These are phyloP conservation scores for Macrotis lagotis DNA, from an alignment of 2,113 vertebrate species.

Conservation along the genomic window DNA sequence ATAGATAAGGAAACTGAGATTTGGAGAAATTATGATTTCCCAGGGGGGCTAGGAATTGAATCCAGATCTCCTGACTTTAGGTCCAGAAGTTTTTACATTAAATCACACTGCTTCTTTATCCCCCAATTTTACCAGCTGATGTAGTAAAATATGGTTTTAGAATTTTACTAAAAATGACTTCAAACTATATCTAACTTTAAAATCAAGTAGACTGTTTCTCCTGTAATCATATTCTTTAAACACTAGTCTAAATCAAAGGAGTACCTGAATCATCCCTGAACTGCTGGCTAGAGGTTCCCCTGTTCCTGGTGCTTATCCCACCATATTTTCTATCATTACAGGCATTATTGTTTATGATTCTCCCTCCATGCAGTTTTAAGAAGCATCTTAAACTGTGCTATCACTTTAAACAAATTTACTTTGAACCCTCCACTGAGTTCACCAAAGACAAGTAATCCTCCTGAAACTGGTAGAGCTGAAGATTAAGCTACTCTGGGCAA, in stretches of 20 bases:
- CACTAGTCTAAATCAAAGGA: neutral
- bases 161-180: neutral
- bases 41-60: neutral
- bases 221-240: neutral
- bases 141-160: neutral
- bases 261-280: neutral
- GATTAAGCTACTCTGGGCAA: constrained; percentile 59
- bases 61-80: neutral
- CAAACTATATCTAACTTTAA: neutral
- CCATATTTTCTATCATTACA: constrained; percentile 4
- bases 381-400: constrained; percentile 55
- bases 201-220: neutral
- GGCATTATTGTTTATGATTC: constrained; percentile 45
- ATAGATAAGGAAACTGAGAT: neutral
- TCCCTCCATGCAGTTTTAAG: constrained; percentile 7
- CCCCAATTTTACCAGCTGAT: neutral
- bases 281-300: neutral
- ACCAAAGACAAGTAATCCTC: constrained; percentile 71
- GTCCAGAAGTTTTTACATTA: neutral
- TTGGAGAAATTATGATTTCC: neutral
- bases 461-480: constrained; percentile 53
- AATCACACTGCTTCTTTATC: neutral
- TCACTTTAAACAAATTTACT: constrained; percentile 70
- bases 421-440: constrained; percentile 70
- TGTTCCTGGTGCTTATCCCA: neutral